Percentiles rank a stretch among this genome's conserved stretches.
These are phyloP conservation scores for Paguma larvata DNA, from an alignment of 2,797 vertebrate genomes.

Conservation along the genomic window DNA sequence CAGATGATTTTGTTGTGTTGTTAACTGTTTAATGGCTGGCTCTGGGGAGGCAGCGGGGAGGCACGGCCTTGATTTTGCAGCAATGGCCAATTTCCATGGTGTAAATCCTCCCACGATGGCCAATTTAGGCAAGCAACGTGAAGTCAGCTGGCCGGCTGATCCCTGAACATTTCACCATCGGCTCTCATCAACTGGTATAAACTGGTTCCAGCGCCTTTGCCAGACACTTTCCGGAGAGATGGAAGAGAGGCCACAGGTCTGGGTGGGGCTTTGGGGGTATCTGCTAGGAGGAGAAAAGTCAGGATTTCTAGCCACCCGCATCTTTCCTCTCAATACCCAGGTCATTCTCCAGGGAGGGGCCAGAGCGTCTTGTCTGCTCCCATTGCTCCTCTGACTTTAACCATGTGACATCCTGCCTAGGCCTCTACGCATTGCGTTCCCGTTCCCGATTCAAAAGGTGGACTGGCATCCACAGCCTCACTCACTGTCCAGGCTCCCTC, in stretches of 20 bases:
- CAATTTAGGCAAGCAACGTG: not conserved
- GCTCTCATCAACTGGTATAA: not conserved
- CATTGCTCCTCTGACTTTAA: not conserved
- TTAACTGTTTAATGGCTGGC: not conserved
- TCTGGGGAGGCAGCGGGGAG: not conserved
- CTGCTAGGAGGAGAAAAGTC: not conserved
- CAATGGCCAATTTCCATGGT: conserved; percentile 33
- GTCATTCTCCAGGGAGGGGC: not conserved
- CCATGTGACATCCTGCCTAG: not conserved
- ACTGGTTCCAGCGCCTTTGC: not conserved
- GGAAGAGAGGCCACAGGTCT: not conserved
- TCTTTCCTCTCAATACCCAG: not conserved
- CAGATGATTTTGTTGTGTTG: not conserved
- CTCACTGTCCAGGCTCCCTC: not conserved
- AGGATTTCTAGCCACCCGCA: not conserved
- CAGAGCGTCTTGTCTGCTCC: not conserved
- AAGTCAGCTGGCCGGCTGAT: conserved; percentile 46
- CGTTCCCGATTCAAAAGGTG: not conserved
- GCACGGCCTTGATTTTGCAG: not conserved
- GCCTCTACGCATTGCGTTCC: not conserved
- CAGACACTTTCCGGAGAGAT: not conserved
- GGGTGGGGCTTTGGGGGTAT: too few species aligned
- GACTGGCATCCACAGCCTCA: not conserved
- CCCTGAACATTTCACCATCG: not conserved
- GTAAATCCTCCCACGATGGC: conserved; percentile 47